Conservation (phyloP, 2,113 vertebrate species). For the Psephotus haematonotus region DNA sequence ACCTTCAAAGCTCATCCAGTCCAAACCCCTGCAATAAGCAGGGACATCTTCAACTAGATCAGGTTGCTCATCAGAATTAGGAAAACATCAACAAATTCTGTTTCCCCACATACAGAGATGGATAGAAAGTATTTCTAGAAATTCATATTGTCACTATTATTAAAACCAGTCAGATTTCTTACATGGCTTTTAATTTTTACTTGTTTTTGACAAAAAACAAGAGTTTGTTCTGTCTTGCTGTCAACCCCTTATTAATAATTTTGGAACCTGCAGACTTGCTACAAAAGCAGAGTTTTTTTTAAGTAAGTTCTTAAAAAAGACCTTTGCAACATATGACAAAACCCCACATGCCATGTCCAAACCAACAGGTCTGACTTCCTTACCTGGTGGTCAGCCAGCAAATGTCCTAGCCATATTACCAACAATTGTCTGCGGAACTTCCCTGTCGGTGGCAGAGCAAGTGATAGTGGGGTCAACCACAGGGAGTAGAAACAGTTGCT, state of each 20-base stretch:
- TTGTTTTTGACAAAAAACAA: neutral
- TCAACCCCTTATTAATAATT: neutral
- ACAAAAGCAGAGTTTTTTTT: neutral
- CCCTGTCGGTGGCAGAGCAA: neutral
- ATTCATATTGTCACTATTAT: neutral
- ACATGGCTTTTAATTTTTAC: neutral
- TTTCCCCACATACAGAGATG: neutral
- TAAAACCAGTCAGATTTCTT: neutral
- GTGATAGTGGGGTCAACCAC: neutral
- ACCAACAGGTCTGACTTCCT: neutral
- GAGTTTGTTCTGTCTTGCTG: neutral
- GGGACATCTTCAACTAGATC: neutral
- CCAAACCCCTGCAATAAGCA: neutral
- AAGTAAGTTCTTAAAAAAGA: neutral
- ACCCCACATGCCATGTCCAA: neutral
- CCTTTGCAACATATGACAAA: neutral
- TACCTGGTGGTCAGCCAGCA: neutral
- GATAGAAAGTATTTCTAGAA: neutral
- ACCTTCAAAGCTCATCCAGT: neutral
- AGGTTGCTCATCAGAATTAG: neutral
- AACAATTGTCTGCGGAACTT: neutral
- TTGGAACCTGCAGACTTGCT: neutral
- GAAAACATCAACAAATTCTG: neutral
- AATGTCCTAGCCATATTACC: neutral
- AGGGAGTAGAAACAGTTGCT: neutral